Conservation (phyloP, 2,797 vertebrate species). For the Poeciliopsis turneri region DNA sequence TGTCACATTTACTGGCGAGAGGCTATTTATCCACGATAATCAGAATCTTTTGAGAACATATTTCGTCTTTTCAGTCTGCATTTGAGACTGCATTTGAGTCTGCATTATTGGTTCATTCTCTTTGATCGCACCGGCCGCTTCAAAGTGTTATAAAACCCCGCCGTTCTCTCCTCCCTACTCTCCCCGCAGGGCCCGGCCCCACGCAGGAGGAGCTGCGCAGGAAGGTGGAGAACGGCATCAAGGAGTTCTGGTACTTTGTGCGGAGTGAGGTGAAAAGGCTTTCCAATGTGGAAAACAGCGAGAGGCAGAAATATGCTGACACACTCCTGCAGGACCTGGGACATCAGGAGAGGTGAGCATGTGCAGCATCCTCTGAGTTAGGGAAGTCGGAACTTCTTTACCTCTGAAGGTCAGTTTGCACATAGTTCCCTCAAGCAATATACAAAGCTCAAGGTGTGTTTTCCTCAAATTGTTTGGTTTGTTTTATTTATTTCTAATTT, state of each 20-base stretch:
- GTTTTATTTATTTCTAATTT: neutral
- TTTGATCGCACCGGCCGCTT: conserved; percentile 25
- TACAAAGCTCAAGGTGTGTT: neutral
- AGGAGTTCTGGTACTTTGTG: conserved; percentile 98
- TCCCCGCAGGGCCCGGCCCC: conserved; percentile 85
- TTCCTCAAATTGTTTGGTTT: neutral
- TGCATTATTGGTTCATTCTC: conserved; percentile 28
- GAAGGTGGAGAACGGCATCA: conserved; percentile 94
- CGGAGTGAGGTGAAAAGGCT: conserved; percentile 95
- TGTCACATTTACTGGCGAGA: conserved; percentile 22
- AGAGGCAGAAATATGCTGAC: conserved; percentile 89
- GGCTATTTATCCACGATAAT: conserved; percentile 23
- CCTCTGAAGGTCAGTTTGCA: neutral
- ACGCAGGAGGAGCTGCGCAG: conserved; percentile 93
- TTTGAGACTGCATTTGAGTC: conserved; percentile 24
- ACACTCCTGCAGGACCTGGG: conserved; percentile 93
- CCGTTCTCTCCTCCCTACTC: too few species aligned
- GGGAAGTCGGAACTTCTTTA: neutral
- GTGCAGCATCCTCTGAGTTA: neutral
- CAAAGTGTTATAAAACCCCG: conserved; percentile 15
- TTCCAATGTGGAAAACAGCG: conserved; percentile 84
- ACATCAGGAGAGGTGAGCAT: conserved; percentile 92
- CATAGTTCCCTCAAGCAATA: neutral
- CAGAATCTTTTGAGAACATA: conserved; percentile 19
- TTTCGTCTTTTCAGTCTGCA: conserved; percentile 14